phyloP scores from a whole-genome alignment of 1,140 invertebrate species.

The Aporrectodea caliginosa region DNA sequence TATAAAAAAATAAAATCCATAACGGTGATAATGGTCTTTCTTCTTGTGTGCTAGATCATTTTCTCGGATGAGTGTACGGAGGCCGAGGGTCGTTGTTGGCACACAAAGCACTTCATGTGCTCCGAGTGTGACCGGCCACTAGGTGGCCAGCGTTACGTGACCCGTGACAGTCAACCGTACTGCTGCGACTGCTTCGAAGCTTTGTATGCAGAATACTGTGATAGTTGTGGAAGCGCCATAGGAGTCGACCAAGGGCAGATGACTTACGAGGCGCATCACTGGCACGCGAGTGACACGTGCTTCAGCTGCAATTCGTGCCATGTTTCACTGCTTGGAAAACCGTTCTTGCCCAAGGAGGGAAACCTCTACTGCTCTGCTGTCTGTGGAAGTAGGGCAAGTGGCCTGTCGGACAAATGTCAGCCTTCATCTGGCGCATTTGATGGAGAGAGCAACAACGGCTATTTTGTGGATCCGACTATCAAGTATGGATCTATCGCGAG shows the following conservation, averaged over 20 bases:
- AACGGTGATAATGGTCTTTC: not conserved
- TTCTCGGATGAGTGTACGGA: slow-evolving; percentile 98
- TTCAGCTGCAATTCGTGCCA: slow-evolving; percentile 92
- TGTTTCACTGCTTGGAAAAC: slow-evolving; percentile 82
- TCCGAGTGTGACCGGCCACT: slow-evolving; percentile 88
- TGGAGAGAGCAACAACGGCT: not conserved
- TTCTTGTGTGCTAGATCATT: slow-evolving; percentile 70
- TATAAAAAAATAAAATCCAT: not conserved
- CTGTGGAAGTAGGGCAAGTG: slow-evolving; percentile 49
- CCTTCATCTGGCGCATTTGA: not conserved
- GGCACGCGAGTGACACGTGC: slow-evolving; percentile 93
- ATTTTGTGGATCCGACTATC: too few relatives aligned
- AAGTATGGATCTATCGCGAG: not conserved
- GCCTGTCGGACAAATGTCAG: not conserved
- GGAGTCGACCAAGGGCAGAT: slow-evolving; percentile 94
- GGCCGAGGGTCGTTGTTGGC: slow-evolving; percentile 95
- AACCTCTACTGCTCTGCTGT: slow-evolving; percentile 83
- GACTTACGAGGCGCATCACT: slow-evolving; percentile 96
- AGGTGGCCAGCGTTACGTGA: slow-evolving; percentile 94
- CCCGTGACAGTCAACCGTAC: slow-evolving; percentile 87
- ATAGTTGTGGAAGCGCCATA: slow-evolving; percentile 92
- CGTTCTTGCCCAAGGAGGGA: slow-evolving; percentile 85
- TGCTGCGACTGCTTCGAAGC: slow-evolving; percentile 90
- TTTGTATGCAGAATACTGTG: slow-evolving; percentile 94
- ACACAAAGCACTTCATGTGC: slow-evolving; percentile 97